Percentiles rank a stretch among this genome's conserved stretches.
Conservation (phyloP, 2,113 vertebrate genomes). For the Myrmophylax atrothorax region DNA sequence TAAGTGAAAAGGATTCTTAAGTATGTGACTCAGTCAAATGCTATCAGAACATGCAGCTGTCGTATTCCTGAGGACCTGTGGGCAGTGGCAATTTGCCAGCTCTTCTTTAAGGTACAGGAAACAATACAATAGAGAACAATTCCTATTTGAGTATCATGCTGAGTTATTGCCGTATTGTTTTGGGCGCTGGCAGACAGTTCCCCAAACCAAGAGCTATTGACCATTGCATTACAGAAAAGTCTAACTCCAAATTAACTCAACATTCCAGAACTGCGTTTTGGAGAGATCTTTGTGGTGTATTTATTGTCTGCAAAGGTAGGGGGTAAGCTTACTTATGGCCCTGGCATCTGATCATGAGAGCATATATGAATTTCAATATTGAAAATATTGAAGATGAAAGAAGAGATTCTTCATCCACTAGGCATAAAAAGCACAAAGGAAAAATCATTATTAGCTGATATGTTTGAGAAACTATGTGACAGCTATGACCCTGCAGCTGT, state of each 20-base stretch:
- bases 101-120: background rate
- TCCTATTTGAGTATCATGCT: background rate
- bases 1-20: background rate
- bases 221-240: background rate
- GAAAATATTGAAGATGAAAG: conserved; percentile 58
- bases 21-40: background rate
- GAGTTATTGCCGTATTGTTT: background rate
- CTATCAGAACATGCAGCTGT: background rate
- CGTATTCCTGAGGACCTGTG: background rate
- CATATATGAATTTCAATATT: conserved; percentile 33
- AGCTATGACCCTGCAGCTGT: conserved; percentile 54
- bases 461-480: conserved; percentile 54
- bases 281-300: background rate
- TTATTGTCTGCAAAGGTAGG: background rate
- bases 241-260: background rate
- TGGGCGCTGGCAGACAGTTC: background rate
- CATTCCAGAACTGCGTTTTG: background rate
- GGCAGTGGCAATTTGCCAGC: background rate
- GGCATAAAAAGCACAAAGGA: conserved; percentile 35
- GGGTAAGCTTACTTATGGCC: background rate
- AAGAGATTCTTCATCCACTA: background rate
- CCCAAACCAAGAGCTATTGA: background rate
- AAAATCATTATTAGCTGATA: conserved; percentile 50
- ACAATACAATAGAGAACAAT: background rate
- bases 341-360: conserved; percentile 4